A percentile compares a stretch with the other conserved stretches of the same genome.
Evolutionary conservation across 2,888 invertebrate species (phyloP).

Genomic region (Drosophila koepferae): DNA sequence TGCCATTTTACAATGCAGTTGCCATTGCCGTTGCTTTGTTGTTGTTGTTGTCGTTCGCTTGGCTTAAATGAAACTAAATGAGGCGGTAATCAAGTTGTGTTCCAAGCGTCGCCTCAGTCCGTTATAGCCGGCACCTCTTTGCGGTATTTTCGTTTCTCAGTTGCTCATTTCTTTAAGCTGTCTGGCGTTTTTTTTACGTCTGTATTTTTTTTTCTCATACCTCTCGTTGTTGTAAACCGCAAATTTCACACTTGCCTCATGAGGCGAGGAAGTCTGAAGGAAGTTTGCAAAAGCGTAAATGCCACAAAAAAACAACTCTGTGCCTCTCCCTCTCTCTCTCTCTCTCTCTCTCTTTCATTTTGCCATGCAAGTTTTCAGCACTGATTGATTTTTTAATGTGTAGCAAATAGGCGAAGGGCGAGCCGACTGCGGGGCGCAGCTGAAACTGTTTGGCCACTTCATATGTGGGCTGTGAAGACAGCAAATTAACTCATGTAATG

Average conservation of each 20-base stretch:
- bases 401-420: conserved; percentile 8
- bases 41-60: conserved; percentile 46
- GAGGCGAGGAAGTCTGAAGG: conserved; percentile 50
- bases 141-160: conserved; percentile 76
- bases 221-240: conserved; percentile 74
- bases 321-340: background rate
- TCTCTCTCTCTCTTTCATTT: background rate
- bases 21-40: conserved; percentile 11
- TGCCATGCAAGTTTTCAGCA: conserved; percentile 50
- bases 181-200: conserved; percentile 8
- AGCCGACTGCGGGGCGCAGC: background rate
- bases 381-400: conserved; percentile 72
- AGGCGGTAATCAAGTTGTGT: conserved; percentile 82
- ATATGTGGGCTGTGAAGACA: conserved; percentile 55
- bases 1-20: conserved; percentile 67
- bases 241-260: conserved; percentile 75
- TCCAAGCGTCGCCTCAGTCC: conserved; percentile 69
- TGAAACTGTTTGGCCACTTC: conserved; percentile 14
- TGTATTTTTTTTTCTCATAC: conserved; percentile 43
- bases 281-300: conserved; percentile 66
- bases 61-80: conserved; percentile 82
- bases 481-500: conserved; percentile 54
- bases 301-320: conserved; percentile 48
- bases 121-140: conserved; percentile 67
- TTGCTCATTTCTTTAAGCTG: conserved; percentile 28